Conservation (phyloP, 1,140 invertebrate species). For the Oscheius sp. region DNA sequence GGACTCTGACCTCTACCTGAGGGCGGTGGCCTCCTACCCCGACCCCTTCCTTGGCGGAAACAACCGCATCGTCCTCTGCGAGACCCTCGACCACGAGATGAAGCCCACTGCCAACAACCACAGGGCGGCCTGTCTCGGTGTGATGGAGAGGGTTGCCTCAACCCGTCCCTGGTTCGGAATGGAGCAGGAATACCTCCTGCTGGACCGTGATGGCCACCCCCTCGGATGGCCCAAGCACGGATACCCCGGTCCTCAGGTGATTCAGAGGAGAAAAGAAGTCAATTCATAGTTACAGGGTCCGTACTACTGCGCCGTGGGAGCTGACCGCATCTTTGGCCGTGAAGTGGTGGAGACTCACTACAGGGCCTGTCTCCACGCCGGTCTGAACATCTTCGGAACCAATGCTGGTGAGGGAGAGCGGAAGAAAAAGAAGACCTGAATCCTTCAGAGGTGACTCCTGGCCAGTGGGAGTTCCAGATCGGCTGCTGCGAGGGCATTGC, state of each 20-base stretch:
- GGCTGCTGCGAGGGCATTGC: slow-evolving; percentile 73
- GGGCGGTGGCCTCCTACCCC: slow-evolving; percentile 75
- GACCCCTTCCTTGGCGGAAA: slow-evolving; percentile 87
- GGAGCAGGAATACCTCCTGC: slow-evolving; percentile 84
- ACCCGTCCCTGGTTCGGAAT: slow-evolving; percentile 88
- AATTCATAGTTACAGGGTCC: no score
- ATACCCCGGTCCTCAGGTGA: slow-evolving; percentile 80
- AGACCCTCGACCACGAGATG: slow-evolving; percentile 72
- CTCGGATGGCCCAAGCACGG: slow-evolving; percentile 90
- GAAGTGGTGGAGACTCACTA: slow-evolving; percentile 87
- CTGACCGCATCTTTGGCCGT: slow-evolving; percentile 84
- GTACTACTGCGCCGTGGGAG: slow-evolving; percentile 89
- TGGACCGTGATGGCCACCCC: slow-evolving; percentile 80
- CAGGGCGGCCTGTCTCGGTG: slow-evolving; percentile 72
- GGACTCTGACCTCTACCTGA: slow-evolving; percentile 80
- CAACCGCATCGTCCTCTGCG: slow-evolving; percentile 86
- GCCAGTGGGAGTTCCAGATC: slow-evolving; percentile 65
- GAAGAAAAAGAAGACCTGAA: no score
- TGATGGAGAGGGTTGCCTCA: slow-evolving; percentile 69
- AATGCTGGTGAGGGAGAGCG: slow-evolving; percentile 77
- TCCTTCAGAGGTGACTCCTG: slow-evolving; percentile 13
- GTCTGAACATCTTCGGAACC: slow-evolving; percentile 79
- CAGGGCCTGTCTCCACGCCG: slow-evolving; percentile 76
- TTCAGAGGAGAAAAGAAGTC: no score
- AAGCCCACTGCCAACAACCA: slow-evolving; percentile 78